These are phyloP conservation scores for Danio kyathit DNA, from an alignment of 2,797 vertebrate species.

Conservation along the genomic window DNA sequence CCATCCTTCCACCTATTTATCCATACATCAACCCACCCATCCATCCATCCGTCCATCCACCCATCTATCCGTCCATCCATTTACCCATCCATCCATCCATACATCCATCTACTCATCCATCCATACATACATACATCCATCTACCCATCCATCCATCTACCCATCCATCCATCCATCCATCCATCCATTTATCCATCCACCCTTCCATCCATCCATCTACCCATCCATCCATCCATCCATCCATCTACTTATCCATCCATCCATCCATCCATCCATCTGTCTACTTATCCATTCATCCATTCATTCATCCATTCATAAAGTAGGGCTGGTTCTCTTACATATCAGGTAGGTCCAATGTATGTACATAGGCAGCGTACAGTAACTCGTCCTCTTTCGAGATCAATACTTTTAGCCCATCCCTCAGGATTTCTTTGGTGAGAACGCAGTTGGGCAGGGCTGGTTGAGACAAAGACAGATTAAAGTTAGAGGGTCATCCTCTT, in stretches of 20 bases:
- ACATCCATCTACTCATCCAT: too few relatives aligned
- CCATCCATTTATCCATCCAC: too few relatives aligned
- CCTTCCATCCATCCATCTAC: too few relatives aligned
- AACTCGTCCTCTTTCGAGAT: constrained; percentile 96
- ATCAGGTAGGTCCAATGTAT: constrained; percentile 93
- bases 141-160: too few relatives aligned
- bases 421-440: constrained; percentile 91
- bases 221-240: too few relatives aligned
- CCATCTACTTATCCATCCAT: neutral
- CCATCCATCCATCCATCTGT: neutral
- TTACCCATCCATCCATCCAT: too few relatives aligned
- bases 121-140: too few relatives aligned
- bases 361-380: constrained; percentile 92
- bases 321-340: constrained; percentile 83
- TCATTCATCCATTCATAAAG: neutral
- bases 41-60: too few relatives aligned
- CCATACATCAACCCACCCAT: too few relatives aligned
- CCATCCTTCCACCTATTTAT: too few relatives aligned
- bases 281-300: neutral
- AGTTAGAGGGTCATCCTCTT: constrained; percentile 25
- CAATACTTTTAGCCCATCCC: constrained; percentile 93
- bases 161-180: too few relatives aligned
- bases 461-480: constrained; percentile 43
- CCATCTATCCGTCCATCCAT: too few relatives aligned
- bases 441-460: constrained; percentile 86